Base-by-base conservation (phyloP, 2,888 invertebrate species). In the Chymomyza amoena region DNA sequence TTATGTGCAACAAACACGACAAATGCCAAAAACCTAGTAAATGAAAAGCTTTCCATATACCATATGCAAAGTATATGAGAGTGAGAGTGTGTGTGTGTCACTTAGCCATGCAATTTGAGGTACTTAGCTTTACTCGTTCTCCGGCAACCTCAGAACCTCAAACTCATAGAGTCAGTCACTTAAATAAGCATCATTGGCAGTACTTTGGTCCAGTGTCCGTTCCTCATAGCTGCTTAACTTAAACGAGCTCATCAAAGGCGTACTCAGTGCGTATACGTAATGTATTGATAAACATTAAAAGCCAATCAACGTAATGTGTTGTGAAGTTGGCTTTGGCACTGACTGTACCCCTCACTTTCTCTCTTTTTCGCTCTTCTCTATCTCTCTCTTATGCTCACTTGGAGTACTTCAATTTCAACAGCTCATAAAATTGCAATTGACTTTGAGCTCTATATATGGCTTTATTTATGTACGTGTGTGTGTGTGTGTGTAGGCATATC, bases 261-360 rank as follows among this genome's bases (percentile, higher is more conserved):
- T 69, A 54, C 62, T 67, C 56, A 45, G 50, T 64, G 59, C 54
- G 39, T 45, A 45, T 45, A 75, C 75, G 78, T 75, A 77, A 87
- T 82, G 75, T 87, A 84, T 84, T 84, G 83, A 84, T 87, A 87
- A 85, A 82, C 83, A 87, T 84, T 87, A 87, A 84, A 84, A 84
- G 87, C 83, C 83, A 84, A 84, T 84, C 83, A 84, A 77, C 83
- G 83, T 87, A 84, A 84, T 84, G 83, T 88, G 69, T 83, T 83
- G 83, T 87, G 83, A 83, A 80, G 78, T 78, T 60, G 60, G 60
- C 36, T 54, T 60, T 61, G 64, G 39, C 51, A 32, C 10, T 10
- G 10, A 61, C 16, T 20, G 18, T 57, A 57, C 57, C 13, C 0
- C 39, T 54, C 36, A 28, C 64, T 25, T 56, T 61, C 70, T 18